Evolutionary conservation across 30 jellyfish, hydroid and myxozoan genomes (phyloP), one percentile per base, ranked within the genome.

Genomic region (Hydra vulgaris): DNA sequence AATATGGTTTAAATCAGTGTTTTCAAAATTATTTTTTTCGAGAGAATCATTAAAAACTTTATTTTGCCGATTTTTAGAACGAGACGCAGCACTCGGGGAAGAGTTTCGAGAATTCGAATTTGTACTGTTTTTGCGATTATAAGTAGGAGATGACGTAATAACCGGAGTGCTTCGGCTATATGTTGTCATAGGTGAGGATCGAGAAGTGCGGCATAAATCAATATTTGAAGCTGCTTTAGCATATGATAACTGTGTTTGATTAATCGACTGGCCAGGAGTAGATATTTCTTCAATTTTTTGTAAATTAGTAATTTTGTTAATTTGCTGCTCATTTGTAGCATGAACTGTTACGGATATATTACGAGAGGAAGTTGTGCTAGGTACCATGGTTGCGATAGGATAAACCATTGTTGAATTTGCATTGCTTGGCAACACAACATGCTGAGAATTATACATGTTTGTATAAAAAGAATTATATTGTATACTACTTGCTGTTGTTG

Each of bases 401-500:
- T 40, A 40, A 3, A 40, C 61, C 61, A 40, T 40, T 40, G 61
- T 40, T 12, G 61, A 40, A 40, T 12, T 40, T 40, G 61, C 5
- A 40, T 12, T 3, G 61, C 12, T 40, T 40, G 61, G 61, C 61
- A 40, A 5, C 12, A 40, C 12, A 40, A 40, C 61, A 3, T 40
- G 61, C 12, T 40, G 61, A 40, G 61, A 40, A 12, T 40, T 40
- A 12, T 5, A 12, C 61, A 40, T 40, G 12, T 40, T 40, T 40
- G 61, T 40, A 40, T 40, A 40, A 40, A 40, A 40, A 75, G 83
- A 70, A 0, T 70, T 75, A 54, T 75, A 75, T n/a, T 67, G 67
- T 24, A 75, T 54, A 15, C 25, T 68, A 20, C 26, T 75, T n/a
- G 83, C 54, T 67, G 53, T 75, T 1, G 85, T 54, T 16, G 85